A percentile compares a stretch with the other conserved stretches of the same genome.
These are phyloP conservation scores for Artibeus lituratus DNA, from an alignment of 2,797 vertebrate genomes.

Conservation along the genomic window DNA sequence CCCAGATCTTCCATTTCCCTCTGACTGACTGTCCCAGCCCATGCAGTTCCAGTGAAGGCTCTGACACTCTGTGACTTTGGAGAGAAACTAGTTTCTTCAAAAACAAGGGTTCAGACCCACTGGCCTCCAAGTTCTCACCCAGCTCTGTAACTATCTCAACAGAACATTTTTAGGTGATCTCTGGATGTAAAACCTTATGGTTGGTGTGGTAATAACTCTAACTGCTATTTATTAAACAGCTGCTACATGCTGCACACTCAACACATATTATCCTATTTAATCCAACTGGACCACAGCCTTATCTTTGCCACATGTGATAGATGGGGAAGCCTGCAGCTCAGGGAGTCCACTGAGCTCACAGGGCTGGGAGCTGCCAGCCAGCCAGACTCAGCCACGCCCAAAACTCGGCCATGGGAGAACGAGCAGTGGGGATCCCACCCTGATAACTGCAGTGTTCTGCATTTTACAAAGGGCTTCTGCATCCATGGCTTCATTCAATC, in stretches of 20 bases:
- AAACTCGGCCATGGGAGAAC: neutral
- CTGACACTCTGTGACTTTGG: neutral
- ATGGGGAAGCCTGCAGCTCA: neutral
- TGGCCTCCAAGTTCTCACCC: neutral
- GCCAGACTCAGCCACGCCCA: neutral
- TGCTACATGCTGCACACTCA: neutral
- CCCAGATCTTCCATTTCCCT: neutral
- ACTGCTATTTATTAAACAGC: neutral
- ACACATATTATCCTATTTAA: neutral
- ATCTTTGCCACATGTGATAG: neutral
- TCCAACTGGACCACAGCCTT: neutral
- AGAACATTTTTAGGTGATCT: neutral
- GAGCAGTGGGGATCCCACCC: neutral
- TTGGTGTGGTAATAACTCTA: neutral
- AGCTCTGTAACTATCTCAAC: neutral
- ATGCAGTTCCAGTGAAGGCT: neutral
- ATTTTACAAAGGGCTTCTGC: neutral
- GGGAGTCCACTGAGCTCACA: neutral
- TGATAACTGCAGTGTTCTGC: neutral
- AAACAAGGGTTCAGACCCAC: neutral
- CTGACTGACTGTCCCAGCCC: rapidly evolving
- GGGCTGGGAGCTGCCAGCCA: neutral
- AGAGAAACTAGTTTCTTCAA: neutral
- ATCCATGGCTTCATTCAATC: neutral
- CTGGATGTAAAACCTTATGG: rapidly evolving